These are phyloP conservation scores for Philaethria dido DNA, from an alignment of 2,888 invertebrate species.

Conservation along the genomic window DNA sequence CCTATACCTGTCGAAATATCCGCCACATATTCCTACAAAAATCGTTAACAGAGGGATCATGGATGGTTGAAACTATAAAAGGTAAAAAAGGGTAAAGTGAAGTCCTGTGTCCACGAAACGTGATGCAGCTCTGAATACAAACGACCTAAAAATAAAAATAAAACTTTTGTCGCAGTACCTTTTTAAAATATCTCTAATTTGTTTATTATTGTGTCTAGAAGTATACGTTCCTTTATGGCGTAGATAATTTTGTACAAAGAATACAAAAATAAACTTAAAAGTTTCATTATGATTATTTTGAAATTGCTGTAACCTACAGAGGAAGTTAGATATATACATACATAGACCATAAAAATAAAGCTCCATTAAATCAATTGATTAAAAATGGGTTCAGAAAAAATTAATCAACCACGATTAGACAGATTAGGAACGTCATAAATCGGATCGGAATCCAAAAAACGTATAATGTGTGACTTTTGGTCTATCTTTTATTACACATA, in stretches of 20 bases:
- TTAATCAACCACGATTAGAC: no score
- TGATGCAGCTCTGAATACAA: constrained; percentile 65
- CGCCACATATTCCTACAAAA: constrained; percentile 32
- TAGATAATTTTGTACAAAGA: not conserved
- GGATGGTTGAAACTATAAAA: constrained; percentile 38
- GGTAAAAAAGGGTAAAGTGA: constrained; percentile 56
- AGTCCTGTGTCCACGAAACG: constrained; percentile 62
- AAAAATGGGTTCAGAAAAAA: no score
- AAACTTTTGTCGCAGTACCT: constrained; percentile 50
- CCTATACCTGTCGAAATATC: constrained; percentile 4
- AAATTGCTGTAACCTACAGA: no score
- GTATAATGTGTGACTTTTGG: no score
- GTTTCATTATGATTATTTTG: no score
- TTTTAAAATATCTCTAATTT: constrained; percentile 46
- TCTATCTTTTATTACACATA: no score
- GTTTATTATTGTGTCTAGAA: constrained; percentile 6
- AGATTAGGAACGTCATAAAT: no score
- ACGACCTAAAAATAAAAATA: constrained; percentile 61
- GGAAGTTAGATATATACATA: no score
- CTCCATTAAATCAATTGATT: no score
- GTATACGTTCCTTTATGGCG: not conserved
- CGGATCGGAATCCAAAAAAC: no score
- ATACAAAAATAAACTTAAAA: no score
- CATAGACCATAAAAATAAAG: no score
- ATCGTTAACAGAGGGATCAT: constrained; percentile 39